phyloP scores from a whole-genome alignment of 2,113 vertebrate genomes.

The chimpanzee (Pan troglodytes) region DNA sequence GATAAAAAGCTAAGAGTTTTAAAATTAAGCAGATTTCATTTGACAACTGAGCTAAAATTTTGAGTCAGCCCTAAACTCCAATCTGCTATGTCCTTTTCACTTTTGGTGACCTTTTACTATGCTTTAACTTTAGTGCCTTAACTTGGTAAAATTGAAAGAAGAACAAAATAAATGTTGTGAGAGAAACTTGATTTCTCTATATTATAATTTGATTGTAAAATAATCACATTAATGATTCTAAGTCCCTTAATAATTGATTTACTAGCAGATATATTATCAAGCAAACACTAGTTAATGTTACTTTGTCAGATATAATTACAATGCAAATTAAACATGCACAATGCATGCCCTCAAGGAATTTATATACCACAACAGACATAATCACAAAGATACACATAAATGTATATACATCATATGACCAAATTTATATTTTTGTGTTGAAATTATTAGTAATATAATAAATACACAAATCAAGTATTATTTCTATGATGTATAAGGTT shows the following conservation, averaged over 20 bases:
- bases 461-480: background rate
- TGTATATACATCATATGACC: background rate
- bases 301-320: background rate
- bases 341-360: background rate
- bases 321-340: background rate
- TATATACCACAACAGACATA: background rate
- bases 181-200: background rate
- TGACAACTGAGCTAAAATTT: background rate
- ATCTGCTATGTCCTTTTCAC: background rate
- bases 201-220: background rate
- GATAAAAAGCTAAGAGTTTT: background rate
- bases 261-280: background rate
- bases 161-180: background rate
- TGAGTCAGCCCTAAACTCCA: background rate
- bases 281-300: background rate
- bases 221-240: background rate
- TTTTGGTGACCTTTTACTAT: background rate
- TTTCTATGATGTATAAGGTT: background rate
- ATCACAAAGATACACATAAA: background rate
- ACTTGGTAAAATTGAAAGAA: background rate
- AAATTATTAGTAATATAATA: background rate
- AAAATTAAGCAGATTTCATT: background rate
- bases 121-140: background rate
- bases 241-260: background rate
- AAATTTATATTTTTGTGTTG: background rate